Conservation (phyloP, 2,113 vertebrate genomes). For the Ariopsis seemanni region DNA sequence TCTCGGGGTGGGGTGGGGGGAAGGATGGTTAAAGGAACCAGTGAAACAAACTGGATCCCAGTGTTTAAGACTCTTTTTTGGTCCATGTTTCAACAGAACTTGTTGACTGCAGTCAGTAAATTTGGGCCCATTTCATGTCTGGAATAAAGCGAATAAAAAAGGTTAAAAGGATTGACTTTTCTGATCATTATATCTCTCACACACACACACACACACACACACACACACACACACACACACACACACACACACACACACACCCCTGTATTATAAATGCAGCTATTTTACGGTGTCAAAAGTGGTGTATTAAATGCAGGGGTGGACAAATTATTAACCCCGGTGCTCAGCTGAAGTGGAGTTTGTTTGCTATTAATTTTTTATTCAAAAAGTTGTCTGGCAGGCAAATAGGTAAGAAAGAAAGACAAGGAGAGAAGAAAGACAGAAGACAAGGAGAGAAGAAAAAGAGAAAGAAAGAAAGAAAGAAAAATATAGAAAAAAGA, state of each 20-base stretch:
- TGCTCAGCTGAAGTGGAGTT: neutral
- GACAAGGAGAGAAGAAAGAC: too few species aligned
- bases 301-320: neutral
- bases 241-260: too few species aligned
- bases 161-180: neutral
- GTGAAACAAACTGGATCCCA: constrained; percentile 7
- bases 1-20: neutral
- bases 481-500: too few species aligned
- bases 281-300: neutral
- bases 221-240: too few species aligned
- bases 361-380: neutral
- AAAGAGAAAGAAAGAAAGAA: too few species aligned
- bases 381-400: neutral
- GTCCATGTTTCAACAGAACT: constrained; percentile 1
- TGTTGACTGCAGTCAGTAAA: neutral
- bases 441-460: too few species aligned
- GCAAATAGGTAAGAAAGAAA: neutral
- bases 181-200: neutral
- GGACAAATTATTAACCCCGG: neutral
- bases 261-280: neutral
- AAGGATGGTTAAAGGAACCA: neutral
- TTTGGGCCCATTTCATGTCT: neutral
- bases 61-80: constrained; percentile 22
- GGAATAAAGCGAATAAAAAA: neutral
- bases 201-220: too few species aligned